Conservation (phyloP, 2,888 invertebrate species). For the Omphaloscelis lunosa region DNA sequence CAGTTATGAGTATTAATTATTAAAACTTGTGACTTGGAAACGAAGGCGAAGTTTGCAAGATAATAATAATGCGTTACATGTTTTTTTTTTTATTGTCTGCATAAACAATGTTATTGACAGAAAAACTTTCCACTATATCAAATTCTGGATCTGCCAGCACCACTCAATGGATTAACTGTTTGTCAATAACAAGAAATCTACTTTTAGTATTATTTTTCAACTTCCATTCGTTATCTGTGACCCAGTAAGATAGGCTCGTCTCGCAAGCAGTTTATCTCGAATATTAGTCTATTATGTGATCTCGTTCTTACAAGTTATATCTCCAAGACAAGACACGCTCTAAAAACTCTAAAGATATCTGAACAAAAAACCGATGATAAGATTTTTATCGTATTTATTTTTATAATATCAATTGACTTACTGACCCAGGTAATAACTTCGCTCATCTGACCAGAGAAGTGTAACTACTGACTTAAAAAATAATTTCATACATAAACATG, state of each 20-base stretch:
- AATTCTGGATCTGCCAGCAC: not conserved
- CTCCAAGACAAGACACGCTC: slow-evolving; percentile 20
- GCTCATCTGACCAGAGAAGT: no score
- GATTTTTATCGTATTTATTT: slow-evolving; percentile 30
- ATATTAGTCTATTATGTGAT: slow-evolving; percentile 43
- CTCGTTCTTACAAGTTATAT: slow-evolving; percentile 42
- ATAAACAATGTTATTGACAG: not conserved
- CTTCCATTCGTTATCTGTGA: slow-evolving; percentile 66
- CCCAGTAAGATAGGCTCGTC: slow-evolving; percentile 70
- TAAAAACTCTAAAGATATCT: slow-evolving; percentile 21
- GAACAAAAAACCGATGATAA: slow-evolving; percentile 32
- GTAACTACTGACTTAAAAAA: no score
- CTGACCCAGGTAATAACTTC: no score
- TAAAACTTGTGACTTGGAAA: slow-evolving; percentile 10
- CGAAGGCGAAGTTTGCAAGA: slow-evolving; percentile 7
- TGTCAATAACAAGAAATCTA: slow-evolving; percentile 48
- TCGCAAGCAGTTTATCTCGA: slow-evolving; percentile 60
- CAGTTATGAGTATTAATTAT: slow-evolving; percentile 4
- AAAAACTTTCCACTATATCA: not conserved
- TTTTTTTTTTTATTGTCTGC: not conserved
- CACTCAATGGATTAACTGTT: slow-evolving; percentile 13
- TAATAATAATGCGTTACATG: not conserved
- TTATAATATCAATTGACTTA: no score
- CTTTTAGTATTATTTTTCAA: slow-evolving; percentile 60
- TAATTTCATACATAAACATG: no score